Evolutionary conservation across 2,888 invertebrate species (phyloP), one percentile per base, ranked within the genome.

Genomic region (Dicyrtomina minuta): DNA sequence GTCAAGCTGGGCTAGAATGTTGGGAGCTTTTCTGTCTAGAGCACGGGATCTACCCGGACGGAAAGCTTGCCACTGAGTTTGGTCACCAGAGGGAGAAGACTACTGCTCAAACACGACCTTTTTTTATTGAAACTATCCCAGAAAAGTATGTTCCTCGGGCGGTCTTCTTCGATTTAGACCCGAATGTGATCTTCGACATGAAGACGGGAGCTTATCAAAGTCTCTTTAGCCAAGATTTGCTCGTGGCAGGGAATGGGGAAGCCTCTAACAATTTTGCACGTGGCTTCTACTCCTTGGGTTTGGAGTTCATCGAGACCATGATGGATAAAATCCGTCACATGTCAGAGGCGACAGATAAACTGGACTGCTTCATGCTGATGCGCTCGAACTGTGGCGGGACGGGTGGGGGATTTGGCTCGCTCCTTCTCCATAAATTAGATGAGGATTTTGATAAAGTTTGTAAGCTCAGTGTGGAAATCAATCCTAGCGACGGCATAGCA

Each of bases 391-490:
- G 84, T 33, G 84, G 82, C 27, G 84, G 84, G 68, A 85, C 83
- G 65, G 85, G 84, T 60, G 84, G 82, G 44, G 85, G 85, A 43
- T 85, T 86, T 78, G 83, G 84, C 5, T 84, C 85, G 3, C 81
- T 85, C 27, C 79, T 86, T 20, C 83, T 86, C 83, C 84, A 85
- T 75, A 80, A 84, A 13, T 80, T 86, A 43, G 82, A 83, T 15
- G 82, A 84, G 12, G 85, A 86, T 75, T 86, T 84, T 77, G 84
- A 85, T 70, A 85, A 85, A 79, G 84, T 84, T 77, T 82, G 83
- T 66, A 85, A 85, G 72, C 79, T 85, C 22, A 74, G 74, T 59
- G 75, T 79, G 59, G 78, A 79, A 12, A 74, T 79, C 46, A 76
- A 79, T 66, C 78, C 78, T 0, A 78, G 68, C 1, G 68, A 71